phyloP scores from a whole-genome alignment of 2,888 invertebrate species.

The Elysia crispata region DNA sequence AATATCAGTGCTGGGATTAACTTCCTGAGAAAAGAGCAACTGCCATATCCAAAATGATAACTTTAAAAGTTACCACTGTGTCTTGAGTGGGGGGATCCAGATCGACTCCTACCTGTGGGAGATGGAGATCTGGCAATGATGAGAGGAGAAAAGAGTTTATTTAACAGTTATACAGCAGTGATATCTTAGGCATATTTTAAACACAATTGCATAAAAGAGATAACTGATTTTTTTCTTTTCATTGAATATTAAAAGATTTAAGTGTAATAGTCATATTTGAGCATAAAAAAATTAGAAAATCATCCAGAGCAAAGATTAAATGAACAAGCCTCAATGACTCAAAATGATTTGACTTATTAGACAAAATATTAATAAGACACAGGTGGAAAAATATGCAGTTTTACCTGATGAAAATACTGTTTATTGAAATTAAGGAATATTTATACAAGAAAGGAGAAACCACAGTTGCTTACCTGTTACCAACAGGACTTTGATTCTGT shows the following conservation, averaged over 20 bases:
- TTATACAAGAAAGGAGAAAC: too few relatives aligned
- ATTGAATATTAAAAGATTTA: not conserved
- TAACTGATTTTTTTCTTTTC: not conserved
- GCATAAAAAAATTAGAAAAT: not conserved
- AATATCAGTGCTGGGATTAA: conserved; percentile 36
- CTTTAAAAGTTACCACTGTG: not conserved
- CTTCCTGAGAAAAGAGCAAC: not conserved
- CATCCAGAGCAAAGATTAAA: too few relatives aligned
- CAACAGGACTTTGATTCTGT: conserved; percentile 17
- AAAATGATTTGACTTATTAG: too few relatives aligned
- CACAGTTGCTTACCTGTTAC: conserved; percentile 19
- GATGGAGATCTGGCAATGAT: conserved; percentile 14
- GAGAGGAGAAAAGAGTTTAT: not conserved
- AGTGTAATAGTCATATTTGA: not conserved
- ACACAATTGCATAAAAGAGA: not conserved
- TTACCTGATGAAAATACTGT: too few relatives aligned
- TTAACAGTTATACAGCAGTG: not conserved
- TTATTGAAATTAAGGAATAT: too few relatives aligned
- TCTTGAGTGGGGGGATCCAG: conserved; percentile 4
- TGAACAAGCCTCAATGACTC: too few relatives aligned
- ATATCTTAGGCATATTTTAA: not conserved
- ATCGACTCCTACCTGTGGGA: conserved; percentile 13
- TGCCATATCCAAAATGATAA: too few relatives aligned
- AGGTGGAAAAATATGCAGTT: too few relatives aligned
- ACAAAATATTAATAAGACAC: too few relatives aligned